Base-by-base conservation (phyloP, 2,797 vertebrate species). In the Linurgus olivaceus region DNA sequence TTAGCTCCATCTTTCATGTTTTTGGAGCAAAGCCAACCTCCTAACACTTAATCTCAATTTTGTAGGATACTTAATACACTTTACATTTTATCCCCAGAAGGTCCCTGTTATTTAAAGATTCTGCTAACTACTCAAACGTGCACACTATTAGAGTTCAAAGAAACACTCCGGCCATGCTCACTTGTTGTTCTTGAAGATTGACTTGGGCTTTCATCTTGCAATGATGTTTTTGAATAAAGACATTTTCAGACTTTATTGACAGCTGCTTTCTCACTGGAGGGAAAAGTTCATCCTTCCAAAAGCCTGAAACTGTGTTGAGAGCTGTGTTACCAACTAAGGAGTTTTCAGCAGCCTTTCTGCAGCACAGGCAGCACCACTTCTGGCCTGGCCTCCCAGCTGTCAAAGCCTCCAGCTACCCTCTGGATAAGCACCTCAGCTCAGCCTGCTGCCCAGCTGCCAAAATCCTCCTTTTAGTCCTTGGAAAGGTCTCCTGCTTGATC, bases 11-110 rank as follows among this genome's bases (percentile, higher is more conserved):
- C 94, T 96, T 88, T 96, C 86, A 93, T 81, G 87, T 59, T 86
- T 82, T 72, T 97, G 96, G 95, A 96, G 91, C 51, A 94, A 93
- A 96, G 91, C 91, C 96, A 97, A 80, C 51, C 78, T 96, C 96
- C 78, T 91, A 97, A 96, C 81, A 93, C 93, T 97, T 96, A 97
- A 96, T 97, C 73, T 96, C 93, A 95, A 92, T 87, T 95, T 96
- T 94, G 88, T 94, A 96, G 74, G 78, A 88, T 96, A 97, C 95
- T 97, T 97, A 97, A 96, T 97, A 96, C 83, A 96, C 54, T 93
- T 95, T 93, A 96, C 73, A 73, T 94, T 97, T 95, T 97, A 96
- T 96, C 90, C 92, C 91, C 86, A 94, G 94, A 97, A 97, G 74
- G 50, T 92, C 85, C 87, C 87, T 2, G 50, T 89, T 95, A 94